These are phyloP conservation scores for Grallaria varia DNA, from an alignment of 2,113 vertebrate genomes.

Conservation along the genomic window DNA sequence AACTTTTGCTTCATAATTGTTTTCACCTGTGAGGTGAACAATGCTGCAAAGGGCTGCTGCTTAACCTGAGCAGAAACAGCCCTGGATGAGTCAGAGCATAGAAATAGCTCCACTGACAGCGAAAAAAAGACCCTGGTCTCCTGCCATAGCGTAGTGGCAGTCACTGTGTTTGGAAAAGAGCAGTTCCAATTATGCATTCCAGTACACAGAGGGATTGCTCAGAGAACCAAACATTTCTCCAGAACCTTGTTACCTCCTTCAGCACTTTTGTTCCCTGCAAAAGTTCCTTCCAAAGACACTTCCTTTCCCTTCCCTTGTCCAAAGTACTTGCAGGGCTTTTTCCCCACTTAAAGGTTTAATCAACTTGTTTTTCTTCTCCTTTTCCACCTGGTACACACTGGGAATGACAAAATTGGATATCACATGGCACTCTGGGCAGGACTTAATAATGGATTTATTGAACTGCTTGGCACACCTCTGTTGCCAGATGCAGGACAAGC, in stretches of 20 bases:
- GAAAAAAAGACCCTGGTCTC: constrained; percentile 37
- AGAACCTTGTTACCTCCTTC: not conserved
- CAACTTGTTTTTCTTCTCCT: not conserved
- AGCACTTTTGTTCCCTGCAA: not conserved
- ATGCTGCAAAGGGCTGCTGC: not conserved
- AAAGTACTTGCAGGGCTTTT: not conserved
- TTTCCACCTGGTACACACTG: not conserved
- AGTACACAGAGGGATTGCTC: not conserved
- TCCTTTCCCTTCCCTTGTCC: not conserved
- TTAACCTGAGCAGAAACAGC: not conserved
- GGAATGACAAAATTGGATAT: not conserved
- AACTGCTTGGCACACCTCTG: constrained; percentile 91
- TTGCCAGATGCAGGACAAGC: constrained; percentile 89
- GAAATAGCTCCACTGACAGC: constrained; percentile 47
- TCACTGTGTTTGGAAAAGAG: not conserved
- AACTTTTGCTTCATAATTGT: not conserved
- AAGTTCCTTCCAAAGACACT: not conserved
- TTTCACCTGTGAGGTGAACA: not conserved
- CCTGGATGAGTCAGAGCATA: constrained; percentile 3
- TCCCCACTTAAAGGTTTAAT: not conserved
- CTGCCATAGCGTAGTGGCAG: not conserved
- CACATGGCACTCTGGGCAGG: not conserved
- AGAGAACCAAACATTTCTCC: not conserved
- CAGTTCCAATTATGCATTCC: not conserved
- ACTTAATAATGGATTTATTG: constrained; percentile 93